Percentiles rank a stretch among this genome's conserved stretches.
phyloP scores from a whole-genome alignment of 2,888 invertebrate genomes.

The Drymonia ruficornis region DNA sequence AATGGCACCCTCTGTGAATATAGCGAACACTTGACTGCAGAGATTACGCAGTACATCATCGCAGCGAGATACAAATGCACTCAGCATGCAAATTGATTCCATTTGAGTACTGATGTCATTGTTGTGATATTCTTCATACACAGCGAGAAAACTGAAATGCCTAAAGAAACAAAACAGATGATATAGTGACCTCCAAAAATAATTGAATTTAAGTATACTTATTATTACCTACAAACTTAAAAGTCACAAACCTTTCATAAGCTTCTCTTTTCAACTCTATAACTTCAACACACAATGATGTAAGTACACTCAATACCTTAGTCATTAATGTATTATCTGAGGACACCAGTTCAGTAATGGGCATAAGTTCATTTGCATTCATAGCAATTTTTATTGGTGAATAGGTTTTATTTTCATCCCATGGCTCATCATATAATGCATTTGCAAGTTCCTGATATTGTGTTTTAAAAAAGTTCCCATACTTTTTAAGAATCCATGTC shows the following conservation, averaged over 20 bases:
- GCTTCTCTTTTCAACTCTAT: slow-evolving; percentile 88
- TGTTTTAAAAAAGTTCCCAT: slow-evolving; percentile 76
- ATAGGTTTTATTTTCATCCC: slow-evolving; percentile 68
- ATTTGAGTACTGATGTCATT: slow-evolving; percentile 81
- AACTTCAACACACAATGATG: slow-evolving; percentile 92
- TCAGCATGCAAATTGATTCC: slow-evolving; percentile 86
- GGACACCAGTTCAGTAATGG: slow-evolving; percentile 88
- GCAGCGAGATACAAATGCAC: slow-evolving; percentile 88
- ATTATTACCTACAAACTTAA: not conserved
- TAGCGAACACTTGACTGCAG: slow-evolving; percentile 89
- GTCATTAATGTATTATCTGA: slow-evolving; percentile 93
- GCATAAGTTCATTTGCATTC: slow-evolving; percentile 86
- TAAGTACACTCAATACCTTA: slow-evolving; percentile 91
- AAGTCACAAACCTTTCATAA: slow-evolving; percentile 70
- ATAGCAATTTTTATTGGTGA: slow-evolving; percentile 66
- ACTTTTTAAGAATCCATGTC: slow-evolving; percentile 65
- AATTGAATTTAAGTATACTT: not conserved
- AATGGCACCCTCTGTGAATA: slow-evolving; percentile 82
- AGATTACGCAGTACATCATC: slow-evolving; percentile 89
- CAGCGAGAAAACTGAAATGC: slow-evolving; percentile 85
- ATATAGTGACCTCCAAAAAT: not conserved
- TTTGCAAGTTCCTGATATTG: slow-evolving; percentile 67
- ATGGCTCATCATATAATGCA: slow-evolving; percentile 44
- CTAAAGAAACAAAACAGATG: slow-evolving; percentile 54
- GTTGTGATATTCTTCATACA: slow-evolving; percentile 87